These are phyloP conservation scores for Ochlodes sylvanus DNA, from an alignment of 2,888 invertebrate genomes.

Conservation along the genomic window DNA sequence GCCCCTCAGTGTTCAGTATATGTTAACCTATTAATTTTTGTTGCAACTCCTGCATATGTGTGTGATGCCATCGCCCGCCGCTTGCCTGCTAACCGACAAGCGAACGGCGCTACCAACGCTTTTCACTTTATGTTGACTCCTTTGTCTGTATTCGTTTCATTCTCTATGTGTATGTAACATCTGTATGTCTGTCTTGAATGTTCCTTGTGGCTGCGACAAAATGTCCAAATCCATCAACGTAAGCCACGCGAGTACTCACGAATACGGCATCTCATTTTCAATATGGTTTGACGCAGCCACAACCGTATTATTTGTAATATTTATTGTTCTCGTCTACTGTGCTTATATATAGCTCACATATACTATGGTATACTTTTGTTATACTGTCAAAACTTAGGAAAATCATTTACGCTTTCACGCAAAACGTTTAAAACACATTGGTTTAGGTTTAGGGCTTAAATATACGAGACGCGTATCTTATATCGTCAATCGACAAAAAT, in stretches of 20 bases:
- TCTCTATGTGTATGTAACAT: slow-evolving; percentile 86
- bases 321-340: slow-evolving; percentile 84
- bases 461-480: slow-evolving; percentile 77
- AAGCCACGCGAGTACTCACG: slow-evolving; percentile 56
- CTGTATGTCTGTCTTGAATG: slow-evolving; percentile 85
- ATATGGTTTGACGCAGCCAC: slow-evolving; percentile 77
- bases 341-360: slow-evolving; percentile 81
- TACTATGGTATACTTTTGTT: slow-evolving; percentile 77
- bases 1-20: slow-evolving; percentile 85
- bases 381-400: slow-evolving; percentile 81
- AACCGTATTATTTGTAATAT: slow-evolving; percentile 77
- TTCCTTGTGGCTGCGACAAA: slow-evolving; percentile 81
- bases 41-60: slow-evolving; percentile 85
- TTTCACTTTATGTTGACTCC: slow-evolving; percentile 82
- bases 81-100: slow-evolving; percentile 73
- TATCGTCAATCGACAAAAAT: slow-evolving; percentile 80
- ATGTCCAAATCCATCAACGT: slow-evolving; percentile 51
- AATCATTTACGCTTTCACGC: slow-evolving; percentile 86
- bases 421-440: slow-evolving; percentile 80
- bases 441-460: slow-evolving; percentile 76
- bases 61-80: slow-evolving; percentile 80
- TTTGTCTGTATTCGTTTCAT: slow-evolving; percentile 85
- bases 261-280: slow-evolving; percentile 53
- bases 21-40: slow-evolving; percentile 83
- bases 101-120: slow-evolving; percentile 78